These are phyloP conservation scores for Lasioglossum vierecki DNA, from an alignment of 2,888 invertebrate genomes.

Conservation along the genomic window DNA sequence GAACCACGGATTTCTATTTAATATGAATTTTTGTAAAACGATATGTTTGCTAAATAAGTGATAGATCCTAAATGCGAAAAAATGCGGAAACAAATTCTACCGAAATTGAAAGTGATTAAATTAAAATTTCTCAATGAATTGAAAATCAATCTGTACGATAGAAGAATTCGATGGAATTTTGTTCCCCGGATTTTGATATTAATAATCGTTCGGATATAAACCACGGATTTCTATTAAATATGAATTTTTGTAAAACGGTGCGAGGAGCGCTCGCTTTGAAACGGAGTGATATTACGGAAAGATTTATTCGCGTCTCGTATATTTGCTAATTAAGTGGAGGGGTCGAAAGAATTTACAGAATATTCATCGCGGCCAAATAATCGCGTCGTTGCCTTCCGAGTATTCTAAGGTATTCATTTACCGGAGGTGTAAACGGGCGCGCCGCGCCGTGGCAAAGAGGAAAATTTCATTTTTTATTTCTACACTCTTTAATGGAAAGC, in stretches of 20 bases:
- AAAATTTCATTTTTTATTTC: constrained; percentile 6
- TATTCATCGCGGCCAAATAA: constrained; percentile 17
- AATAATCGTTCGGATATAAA: not conserved
- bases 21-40: not conserved
- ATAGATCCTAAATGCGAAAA: no score
- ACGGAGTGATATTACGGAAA: constrained; percentile 1
- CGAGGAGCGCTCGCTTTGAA: not conserved
- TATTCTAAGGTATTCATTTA: constrained; percentile 9
- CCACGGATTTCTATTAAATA: not conserved
- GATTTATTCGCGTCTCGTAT: not conserved
- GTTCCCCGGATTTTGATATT: not conserved
- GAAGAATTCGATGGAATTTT: no score
- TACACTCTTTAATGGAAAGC: constrained; percentile 39
- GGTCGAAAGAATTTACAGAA: not conserved
- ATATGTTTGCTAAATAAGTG: not conserved
- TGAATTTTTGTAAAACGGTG: not conserved
- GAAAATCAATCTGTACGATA: not conserved
- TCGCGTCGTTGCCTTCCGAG: constrained; percentile 1
- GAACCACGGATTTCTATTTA: not conserved
- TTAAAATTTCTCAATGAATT: not conserved
- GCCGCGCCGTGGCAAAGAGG: not conserved
- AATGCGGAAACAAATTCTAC: no score
- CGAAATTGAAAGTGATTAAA: no score
- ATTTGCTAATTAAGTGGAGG: not conserved
- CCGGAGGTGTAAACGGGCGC: constrained; percentile 5